Evolutionary conservation across 2,888 invertebrate genomes (phyloP).

Genomic region (Andrena dorsata): DNA sequence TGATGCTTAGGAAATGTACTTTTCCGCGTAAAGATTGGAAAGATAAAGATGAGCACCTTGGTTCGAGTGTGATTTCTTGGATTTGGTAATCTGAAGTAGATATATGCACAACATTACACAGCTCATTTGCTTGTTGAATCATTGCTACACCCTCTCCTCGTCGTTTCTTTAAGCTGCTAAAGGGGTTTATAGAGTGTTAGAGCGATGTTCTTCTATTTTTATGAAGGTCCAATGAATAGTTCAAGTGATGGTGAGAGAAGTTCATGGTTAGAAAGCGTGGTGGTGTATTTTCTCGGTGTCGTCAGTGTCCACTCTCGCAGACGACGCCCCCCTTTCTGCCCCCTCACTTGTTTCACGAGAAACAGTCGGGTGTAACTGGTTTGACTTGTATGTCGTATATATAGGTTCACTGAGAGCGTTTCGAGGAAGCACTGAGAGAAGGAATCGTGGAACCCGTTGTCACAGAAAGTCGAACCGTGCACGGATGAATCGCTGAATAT

Average conservation of each 20-base stretch:
- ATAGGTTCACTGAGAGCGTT: constrained; percentile 58
- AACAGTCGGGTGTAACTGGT: constrained; percentile 66
- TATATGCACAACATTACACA: too few species aligned
- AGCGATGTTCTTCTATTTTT: background rate
- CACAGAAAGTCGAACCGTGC: constrained; percentile 6
- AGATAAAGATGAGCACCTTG: too few species aligned
- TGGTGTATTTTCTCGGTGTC: constrained; percentile 35
- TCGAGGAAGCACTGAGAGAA: constrained; percentile 45
- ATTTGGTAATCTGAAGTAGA: too few species aligned
- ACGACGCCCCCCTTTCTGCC: constrained; percentile 3
- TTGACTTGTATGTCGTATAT: constrained; percentile 49
- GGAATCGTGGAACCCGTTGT: constrained; percentile 23
- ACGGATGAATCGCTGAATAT: background rate
- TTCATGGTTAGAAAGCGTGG: constrained; percentile 20
- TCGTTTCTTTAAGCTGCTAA: background rate
- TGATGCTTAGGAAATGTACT: too few species aligned
- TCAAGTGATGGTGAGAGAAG: constrained; percentile 1
- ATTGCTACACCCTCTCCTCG: background rate
- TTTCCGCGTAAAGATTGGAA: too few species aligned
- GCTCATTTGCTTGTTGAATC: too few species aligned
- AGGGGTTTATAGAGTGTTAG: too few species aligned
- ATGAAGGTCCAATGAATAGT: constrained; percentile 21
- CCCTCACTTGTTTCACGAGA: constrained; percentile 54
- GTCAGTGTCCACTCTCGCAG: constrained; percentile 48
- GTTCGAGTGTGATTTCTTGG: too few species aligned